Base-by-base conservation (phyloP, 2,113 vertebrate genomes). In the Petromus typicus region DNA sequence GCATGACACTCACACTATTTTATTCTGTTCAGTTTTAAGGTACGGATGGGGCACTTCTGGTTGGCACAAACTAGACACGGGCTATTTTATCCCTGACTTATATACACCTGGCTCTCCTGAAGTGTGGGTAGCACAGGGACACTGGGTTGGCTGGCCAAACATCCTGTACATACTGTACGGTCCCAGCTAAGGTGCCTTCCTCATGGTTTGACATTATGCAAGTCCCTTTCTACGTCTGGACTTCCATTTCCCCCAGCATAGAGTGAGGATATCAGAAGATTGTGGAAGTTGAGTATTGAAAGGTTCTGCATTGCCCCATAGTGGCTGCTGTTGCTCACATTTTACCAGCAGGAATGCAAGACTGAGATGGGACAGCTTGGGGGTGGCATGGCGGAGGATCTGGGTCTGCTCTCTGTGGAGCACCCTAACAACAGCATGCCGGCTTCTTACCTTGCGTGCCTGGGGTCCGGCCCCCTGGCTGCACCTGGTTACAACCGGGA, bases 381-480 rank as follows among this genome's bases (percentile, higher is more conserved):
- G n/a, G 0, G 0, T n/a, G 57, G 43, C 25, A 30, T 7, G 57
- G 48, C n/a, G 7, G 18, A 13, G 67, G 57, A 57, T 17, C 6
- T 0, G 0, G 8, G 30, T 56, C n/a, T 40, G 54, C 34, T 34
- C 67, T 14, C 16, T 43, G 75, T 45, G 45, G n/a, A n/a, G n/a
- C 6, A 25, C 17, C 69, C 22, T 0, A 0, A 11, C 34, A 56
- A 13, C 12, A 27, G 30, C 30, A 14, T 0, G 0, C 22, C 22
- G 37, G 23, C 81, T 23, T 37, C 51, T 10, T 27, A 5, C 57
- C 32, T 51, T 5, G 34, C 18, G 22, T 3, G 2, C 2, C 59
- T 13, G 23, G 90, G 17, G 43, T 32, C 20, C 2, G 34, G 56
- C 14, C 43, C 64, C 32, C 2, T 6, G 1, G 0, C 0, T 48